These are phyloP conservation scores for Halichondria panicea DNA, from an alignment of 37 sponge, comb jelly and placozoan genomes.

Conservation along the genomic window DNA sequence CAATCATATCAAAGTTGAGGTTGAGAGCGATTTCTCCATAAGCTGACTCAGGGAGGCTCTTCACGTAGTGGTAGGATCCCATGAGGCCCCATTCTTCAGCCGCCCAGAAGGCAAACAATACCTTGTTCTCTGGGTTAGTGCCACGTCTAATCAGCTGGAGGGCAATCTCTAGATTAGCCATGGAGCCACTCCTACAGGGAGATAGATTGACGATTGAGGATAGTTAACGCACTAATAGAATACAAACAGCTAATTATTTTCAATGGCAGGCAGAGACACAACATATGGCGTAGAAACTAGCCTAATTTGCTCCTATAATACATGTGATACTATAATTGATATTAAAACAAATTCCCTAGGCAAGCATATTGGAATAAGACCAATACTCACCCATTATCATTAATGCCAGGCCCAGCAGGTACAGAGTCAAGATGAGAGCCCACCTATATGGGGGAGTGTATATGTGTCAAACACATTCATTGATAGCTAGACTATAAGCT, in stretches of 20 bases:
- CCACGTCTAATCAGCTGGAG: slow-evolving; percentile 11
- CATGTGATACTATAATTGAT: not conserved
- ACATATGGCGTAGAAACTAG: not conserved
- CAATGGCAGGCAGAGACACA: too few species aligned
- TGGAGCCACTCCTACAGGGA: slow-evolving; percentile 84
- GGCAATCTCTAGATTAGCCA: slow-evolving; percentile 74
- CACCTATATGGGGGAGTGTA: slow-evolving; percentile 29
- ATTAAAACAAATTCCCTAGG: not conserved
- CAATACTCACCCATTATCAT: slow-evolving; percentile 83
- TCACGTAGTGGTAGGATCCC: slow-evolving; percentile 68
- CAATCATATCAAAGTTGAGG: slow-evolving; percentile 83
- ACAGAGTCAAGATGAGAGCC: slow-evolving; percentile 89
- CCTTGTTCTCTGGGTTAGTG: slow-evolving; percentile 37
- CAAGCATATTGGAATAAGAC: not conserved
- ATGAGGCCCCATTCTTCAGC: slow-evolving; percentile 84
- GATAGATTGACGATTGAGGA: too few species aligned
- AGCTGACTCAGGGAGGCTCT: slow-evolving; percentile 35
- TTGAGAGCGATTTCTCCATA: slow-evolving; percentile 39
- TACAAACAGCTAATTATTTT: too few species aligned
- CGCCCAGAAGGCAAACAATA: slow-evolving; percentile 86
- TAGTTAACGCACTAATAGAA: not conserved
- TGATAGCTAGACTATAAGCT: too few species aligned
- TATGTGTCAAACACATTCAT: not conserved
- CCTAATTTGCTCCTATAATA: not conserved
- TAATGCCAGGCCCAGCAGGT: slow-evolving; percentile 84